Evolutionary conservation across 1,140 invertebrate species (phyloP), one percentile per base, ranked within the genome.

Genomic region (Zophobas morio): DNA sequence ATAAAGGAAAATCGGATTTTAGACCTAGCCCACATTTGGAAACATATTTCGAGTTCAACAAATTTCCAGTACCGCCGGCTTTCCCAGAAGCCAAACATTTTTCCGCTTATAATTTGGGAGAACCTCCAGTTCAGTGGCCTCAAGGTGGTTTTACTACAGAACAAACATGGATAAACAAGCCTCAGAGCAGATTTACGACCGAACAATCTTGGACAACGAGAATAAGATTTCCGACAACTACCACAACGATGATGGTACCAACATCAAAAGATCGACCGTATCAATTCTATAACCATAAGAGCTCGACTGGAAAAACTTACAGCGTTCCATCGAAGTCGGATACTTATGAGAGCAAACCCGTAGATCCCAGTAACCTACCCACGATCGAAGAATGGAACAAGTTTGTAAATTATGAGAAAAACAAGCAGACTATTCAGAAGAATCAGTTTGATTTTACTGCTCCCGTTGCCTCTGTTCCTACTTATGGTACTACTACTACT

Each of bases 11-110:
- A 20, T 57, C 72, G 6, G 73, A 83, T 20, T 85, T 85, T 70
- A 49, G 79, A 32, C 83, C 84, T 37, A 85, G 84, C 80, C 83
- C 77, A 3, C 77, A 82, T 51, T 32, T 84, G 49, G 81, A 81
- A 8, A 72, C 73, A 0, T 70, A 76, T 56, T 85, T 80, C 78
- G 83, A 86, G 76, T 81, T 76, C 54, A 85, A 85, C 74, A 79
- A 76, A 42, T 81, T 82, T 81, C 84, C 84, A 8, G 83, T 85
- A 1, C 73, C 56, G 60, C 83, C 82, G 33, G 83, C 81, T 60
- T 72, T 76, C 33, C 79, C 80, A 1, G 81, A 84, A 77, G 70
- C 82, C 5, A 83, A 82, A 80, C 75, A 75, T 60, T 53, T 78
- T 20, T 39, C 49, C 2, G 34, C 60, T 36, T 20, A 56, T 1